phyloP scores from a whole-genome alignment of 1,140 invertebrate genomes.

The Pogonomyrmex barbatus region DNA sequence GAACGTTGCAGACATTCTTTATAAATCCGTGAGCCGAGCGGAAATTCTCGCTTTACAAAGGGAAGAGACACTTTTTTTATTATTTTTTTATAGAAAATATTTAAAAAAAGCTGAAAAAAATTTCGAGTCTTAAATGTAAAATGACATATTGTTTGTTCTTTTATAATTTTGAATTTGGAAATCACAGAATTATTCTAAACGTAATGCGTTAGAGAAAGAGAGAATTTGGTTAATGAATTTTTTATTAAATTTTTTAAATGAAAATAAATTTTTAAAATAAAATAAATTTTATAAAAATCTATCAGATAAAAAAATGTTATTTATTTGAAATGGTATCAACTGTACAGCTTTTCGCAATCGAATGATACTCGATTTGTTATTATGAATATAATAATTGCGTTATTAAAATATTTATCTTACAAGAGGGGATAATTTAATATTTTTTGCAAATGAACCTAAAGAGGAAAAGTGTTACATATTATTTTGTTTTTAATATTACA shows the following conservation, averaged over 20 bases:
- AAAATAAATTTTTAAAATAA: too few species aligned
- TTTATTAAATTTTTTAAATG: not conserved
- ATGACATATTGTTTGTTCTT: not conserved
- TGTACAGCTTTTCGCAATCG: not conserved
- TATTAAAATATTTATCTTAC: not conserved
- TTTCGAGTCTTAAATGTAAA: not conserved
- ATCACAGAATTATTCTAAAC: not conserved
- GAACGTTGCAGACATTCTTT: not conserved
- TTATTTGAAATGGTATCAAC: not conserved
- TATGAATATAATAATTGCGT: not conserved
- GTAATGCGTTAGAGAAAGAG: not conserved
- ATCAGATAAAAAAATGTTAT: not conserved
- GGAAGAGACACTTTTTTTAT: not conserved
- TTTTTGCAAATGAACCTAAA: not conserved
- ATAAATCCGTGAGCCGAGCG: not conserved
- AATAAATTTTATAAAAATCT: not conserved
- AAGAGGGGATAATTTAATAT: not conserved
- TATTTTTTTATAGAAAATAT: too few species aligned
- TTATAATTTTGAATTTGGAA: not conserved
- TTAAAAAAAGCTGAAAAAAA: too few species aligned
- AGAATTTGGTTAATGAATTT: too few species aligned
- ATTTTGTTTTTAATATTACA: not conserved
- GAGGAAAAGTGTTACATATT: not conserved
- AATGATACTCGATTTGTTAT: not conserved
- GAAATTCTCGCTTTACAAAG: constrained; percentile 31